Conservation (phyloP, 1,140 invertebrate genomes). For the Drosophila lacertosa region DNA sequence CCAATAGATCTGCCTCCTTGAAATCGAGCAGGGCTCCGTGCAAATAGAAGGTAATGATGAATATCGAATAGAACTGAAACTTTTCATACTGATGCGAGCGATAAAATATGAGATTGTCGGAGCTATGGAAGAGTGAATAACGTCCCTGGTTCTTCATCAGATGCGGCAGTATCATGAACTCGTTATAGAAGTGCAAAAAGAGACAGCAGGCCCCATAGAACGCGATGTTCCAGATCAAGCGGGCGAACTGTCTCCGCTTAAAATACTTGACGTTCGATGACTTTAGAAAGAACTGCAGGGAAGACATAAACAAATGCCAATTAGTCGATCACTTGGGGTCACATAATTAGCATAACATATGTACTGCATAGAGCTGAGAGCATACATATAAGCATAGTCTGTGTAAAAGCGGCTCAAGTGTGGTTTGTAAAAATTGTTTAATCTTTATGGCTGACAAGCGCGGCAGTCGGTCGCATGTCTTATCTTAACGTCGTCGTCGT, state of each 20-base stretch:
- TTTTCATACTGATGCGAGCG: conserved; percentile 78
- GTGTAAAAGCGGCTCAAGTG: background rate
- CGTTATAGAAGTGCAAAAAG: conserved; percentile 80
- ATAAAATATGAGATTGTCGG: conserved; percentile 81
- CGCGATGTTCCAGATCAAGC: conserved; percentile 80
- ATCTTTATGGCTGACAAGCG: conserved; percentile 19
- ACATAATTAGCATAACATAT: background rate
- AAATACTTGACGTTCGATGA: conserved; percentile 78
- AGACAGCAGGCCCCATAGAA: conserved; percentile 75
- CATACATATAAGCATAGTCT: background rate
- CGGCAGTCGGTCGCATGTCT: conserved; percentile 5
- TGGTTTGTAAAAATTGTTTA: conserved; percentile 10
- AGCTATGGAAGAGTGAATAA: conserved; percentile 77
- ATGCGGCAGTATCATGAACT: conserved; percentile 80
- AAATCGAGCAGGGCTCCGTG: conserved; percentile 78
- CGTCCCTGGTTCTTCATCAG: conserved; percentile 76
- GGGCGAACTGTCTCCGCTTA: conserved; percentile 77
- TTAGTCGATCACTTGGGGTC: conserved; percentile 17
- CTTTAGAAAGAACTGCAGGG: conserved; percentile 73
- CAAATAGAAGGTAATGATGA: conserved; percentile 80
- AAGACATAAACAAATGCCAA: conserved; percentile 14
- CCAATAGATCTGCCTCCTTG: conserved; percentile 76
- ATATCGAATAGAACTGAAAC: conserved; percentile 80
- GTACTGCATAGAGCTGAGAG: background rate
- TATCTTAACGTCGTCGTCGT: background rate